phyloP scores from a whole-genome alignment of 2,888 invertebrate species.

The Eupithecia inturbata region DNA sequence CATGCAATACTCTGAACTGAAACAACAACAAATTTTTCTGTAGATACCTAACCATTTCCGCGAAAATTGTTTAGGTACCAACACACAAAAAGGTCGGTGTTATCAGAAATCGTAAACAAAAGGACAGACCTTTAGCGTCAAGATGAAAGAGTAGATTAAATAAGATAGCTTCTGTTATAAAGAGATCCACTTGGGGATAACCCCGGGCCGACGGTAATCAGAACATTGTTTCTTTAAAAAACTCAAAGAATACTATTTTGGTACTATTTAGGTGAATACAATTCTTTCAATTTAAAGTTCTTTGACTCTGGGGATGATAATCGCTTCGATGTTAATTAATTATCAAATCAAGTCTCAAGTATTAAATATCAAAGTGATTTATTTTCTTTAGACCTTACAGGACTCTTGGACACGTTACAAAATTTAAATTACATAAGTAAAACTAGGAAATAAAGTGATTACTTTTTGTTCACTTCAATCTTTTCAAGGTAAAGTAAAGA shows the following conservation, averaged over 20 bases:
- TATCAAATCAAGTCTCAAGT: too few relatives aligned
- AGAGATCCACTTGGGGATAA: conserved; percentile 11
- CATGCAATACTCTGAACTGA: too few relatives aligned
- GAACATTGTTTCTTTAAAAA: conserved; percentile 6
- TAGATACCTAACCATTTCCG: not conserved
- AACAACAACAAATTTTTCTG: too few relatives aligned
- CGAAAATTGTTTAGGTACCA: not conserved
- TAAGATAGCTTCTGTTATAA: conserved; percentile 12
- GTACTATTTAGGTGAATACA: not conserved
- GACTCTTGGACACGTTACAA: too few relatives aligned
- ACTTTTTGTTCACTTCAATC: too few relatives aligned
- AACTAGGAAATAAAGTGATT: too few relatives aligned
- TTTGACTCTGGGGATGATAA: not conserved
- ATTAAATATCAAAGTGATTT: too few relatives aligned
- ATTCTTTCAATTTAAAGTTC: not conserved
- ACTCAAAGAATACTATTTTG: not conserved
- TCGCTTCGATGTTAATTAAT: not conserved
- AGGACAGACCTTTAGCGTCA: conserved; percentile 7
- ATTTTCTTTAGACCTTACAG: too few relatives aligned
- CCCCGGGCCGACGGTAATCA: conserved; percentile 7
- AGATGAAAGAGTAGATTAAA: conserved; percentile 17
- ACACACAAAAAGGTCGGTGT: conserved; percentile 12
- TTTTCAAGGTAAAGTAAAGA: too few relatives aligned
- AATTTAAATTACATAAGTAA: too few relatives aligned
- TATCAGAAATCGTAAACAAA: conserved; percentile 12